Conservation (phyloP, 2,888 invertebrate genomes). For the Epinotia brunnichana region DNA sequence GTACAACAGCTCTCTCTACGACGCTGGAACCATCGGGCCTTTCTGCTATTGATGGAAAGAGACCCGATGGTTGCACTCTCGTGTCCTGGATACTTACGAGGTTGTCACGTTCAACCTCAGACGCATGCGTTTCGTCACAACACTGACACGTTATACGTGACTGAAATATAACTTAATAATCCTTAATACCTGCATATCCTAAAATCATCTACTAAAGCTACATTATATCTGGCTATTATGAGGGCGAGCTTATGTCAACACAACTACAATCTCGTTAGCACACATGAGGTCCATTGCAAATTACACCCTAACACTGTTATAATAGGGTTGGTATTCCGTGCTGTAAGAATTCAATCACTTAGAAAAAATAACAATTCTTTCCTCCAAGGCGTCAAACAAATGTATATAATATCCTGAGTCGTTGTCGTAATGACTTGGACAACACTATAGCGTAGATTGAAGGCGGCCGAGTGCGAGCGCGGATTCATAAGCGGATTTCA, state of each 20-base stretch:
- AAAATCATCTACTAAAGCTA: neutral
- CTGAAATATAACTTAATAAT: too few relatives aligned
- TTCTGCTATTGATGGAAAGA: too few relatives aligned
- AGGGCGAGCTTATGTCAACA: slow-evolving; percentile 20
- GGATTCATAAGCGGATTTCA: slow-evolving; percentile 38
- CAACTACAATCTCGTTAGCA: slow-evolving; percentile 36
- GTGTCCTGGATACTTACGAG: too few relatives aligned
- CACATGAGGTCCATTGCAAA: slow-evolving; percentile 6
- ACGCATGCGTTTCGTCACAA: neutral
- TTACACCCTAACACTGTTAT: neutral
- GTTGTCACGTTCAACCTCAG: too few relatives aligned
- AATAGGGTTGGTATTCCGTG: slow-evolving; percentile 10
- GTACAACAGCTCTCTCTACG: too few relatives aligned
- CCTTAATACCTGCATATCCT: neutral
- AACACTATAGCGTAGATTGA: slow-evolving; percentile 52
- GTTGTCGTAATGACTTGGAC: slow-evolving; percentile 58
- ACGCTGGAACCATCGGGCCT: too few relatives aligned
- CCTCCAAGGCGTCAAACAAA: slow-evolving; percentile 52
- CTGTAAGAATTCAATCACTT: slow-evolving; percentile 29
- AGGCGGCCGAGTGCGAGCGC: slow-evolving; percentile 47
- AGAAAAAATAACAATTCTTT: slow-evolving; percentile 40
- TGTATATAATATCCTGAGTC: slow-evolving; percentile 58
- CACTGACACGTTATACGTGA: neutral
- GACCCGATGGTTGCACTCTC: too few relatives aligned
- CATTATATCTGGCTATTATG: neutral